Evolutionary conservation across 2,888 invertebrate genomes (phyloP).

Genomic region (Plebejus argus): DNA sequence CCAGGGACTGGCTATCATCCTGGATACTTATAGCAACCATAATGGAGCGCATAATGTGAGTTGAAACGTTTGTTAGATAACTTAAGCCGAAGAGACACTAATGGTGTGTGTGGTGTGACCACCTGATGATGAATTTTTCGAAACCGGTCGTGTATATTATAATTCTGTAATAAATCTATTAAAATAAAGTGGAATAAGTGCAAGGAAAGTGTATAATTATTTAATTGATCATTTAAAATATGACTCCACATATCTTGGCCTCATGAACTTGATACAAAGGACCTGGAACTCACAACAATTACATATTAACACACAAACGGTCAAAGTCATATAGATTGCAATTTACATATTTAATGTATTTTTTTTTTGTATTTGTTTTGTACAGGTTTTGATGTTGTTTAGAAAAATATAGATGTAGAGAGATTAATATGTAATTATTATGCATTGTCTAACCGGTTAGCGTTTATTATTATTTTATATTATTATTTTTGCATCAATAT

Average conservation of each 20-base stretch:
- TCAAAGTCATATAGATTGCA: slow-evolving; percentile 4
- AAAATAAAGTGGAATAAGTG: no score
- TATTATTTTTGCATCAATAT: no score
- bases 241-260: not conserved
- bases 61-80: slow-evolving; percentile 35
- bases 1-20: slow-evolving; percentile 92
- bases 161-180: no score
- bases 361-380: not conserved
- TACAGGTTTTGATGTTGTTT: not conserved
- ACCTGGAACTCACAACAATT: not conserved
- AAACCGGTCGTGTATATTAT: no score
- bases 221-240: not conserved
- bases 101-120: no score
- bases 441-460: no score
- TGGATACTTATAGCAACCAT: slow-evolving; percentile 99
- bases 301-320: not conserved
- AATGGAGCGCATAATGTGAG: slow-evolving; percentile 98
- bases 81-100: no score
- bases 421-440: no score
- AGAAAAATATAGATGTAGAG: not conserved
- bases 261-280: not conserved
- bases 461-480: no score
- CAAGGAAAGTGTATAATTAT: no score
- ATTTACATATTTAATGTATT: not conserved
- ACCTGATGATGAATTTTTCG: no score